phyloP scores from a whole-genome alignment of 2,113 vertebrate genomes.

The Macrotus californicus region DNA sequence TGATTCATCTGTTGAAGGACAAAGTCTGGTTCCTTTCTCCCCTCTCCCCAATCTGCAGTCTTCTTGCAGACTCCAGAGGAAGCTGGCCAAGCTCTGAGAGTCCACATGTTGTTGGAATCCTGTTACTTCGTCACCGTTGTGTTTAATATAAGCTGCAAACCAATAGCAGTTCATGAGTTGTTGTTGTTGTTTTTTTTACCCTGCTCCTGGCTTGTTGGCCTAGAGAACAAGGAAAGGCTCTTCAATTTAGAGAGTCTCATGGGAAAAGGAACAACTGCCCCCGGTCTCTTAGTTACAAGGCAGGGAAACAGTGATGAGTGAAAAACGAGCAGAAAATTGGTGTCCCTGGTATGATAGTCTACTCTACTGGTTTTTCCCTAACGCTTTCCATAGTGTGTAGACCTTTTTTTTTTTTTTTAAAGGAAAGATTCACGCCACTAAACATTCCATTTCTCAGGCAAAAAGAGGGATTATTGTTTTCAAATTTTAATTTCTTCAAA shows the following conservation, averaged over 20 bases:
- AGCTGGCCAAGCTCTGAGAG: neutral
- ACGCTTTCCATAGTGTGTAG: neutral
- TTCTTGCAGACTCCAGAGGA: neutral
- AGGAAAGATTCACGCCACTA: neutral
- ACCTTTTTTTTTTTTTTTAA: neutral
- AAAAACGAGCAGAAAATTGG: neutral
- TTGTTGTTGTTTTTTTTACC: neutral
- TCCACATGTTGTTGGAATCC: no score
- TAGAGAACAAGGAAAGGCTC: neutral
- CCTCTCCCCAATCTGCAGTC: neutral
- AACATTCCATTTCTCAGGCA: neutral
- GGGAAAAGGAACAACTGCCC: neutral
- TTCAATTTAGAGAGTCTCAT: neutral
- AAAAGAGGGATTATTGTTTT: neutral
- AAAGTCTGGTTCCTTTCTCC: neutral
- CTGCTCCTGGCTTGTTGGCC: neutral
- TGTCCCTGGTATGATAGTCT: neutral
- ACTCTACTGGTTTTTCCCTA: neutral
- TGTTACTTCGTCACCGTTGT: neutral
- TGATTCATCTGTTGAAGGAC: neutral
- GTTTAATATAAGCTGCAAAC: neutral
- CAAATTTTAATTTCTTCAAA: slow-evolving; percentile 16
- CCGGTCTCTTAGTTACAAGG: neutral
- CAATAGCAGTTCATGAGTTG: neutral
- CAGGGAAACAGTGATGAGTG: neutral